A percentile compares a stretch with the other conserved stretches of the same genome.
Evolutionary conservation across 2,888 invertebrate genomes (phyloP).

Genomic region (Drosophila tripunctata): DNA sequence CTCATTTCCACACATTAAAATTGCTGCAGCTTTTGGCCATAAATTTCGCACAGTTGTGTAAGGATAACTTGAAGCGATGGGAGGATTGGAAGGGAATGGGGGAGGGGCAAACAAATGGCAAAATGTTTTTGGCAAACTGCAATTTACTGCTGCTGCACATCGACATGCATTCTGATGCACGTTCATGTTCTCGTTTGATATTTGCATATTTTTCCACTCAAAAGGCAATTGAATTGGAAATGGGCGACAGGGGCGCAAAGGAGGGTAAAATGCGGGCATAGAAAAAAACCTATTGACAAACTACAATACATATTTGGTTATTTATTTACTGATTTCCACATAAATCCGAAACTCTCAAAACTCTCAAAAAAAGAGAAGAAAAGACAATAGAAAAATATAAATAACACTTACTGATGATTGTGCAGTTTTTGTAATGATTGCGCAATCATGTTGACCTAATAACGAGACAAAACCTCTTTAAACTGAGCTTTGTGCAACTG

Average conservation of each 20-base stretch:
- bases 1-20: constrained; percentile 77
- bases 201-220: constrained; percentile 78
- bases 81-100: not conserved
- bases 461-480: constrained; percentile 22
- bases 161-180: constrained; percentile 33
- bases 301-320: constrained; percentile 43
- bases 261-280: constrained; percentile 10
- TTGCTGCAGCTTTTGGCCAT: constrained; percentile 53
- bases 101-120: constrained; percentile 55
- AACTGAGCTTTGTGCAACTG: constrained; percentile 32
- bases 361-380: not conserved
- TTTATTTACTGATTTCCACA: constrained; percentile 62
- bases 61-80: not conserved
- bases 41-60: constrained; percentile 45
- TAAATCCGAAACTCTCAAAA: constrained; percentile 16
- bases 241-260: constrained; percentile 36
- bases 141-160: constrained; percentile 63
- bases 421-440: constrained; percentile 57
- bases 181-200: constrained; percentile 48
- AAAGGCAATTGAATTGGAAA: constrained; percentile 73
- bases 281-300: constrained; percentile 49
- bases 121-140: constrained; percentile 77
- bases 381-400: constrained; percentile 23
- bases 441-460: constrained; percentile 66
- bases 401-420: constrained; percentile 33